phyloP scores from a whole-genome alignment of 2,888 invertebrate genomes.

The Eurois occulta region DNA sequence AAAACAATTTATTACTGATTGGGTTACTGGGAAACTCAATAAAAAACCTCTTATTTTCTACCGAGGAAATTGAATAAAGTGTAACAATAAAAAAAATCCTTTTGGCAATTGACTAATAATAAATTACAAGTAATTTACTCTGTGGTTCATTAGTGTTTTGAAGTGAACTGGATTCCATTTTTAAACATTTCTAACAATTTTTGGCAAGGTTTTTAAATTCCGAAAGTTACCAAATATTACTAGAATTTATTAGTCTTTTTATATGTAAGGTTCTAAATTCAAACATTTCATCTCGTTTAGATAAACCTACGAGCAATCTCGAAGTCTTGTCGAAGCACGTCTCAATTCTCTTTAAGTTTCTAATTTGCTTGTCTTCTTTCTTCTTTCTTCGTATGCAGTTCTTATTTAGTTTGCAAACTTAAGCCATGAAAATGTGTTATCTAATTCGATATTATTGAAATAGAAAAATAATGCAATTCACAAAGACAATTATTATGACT shows the following conservation, averaged over 20 bases:
- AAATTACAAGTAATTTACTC: conserved; percentile 16
- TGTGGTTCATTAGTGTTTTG: neutral
- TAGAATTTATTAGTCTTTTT: neutral
- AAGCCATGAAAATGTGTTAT: neutral
- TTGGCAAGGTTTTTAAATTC: neutral
- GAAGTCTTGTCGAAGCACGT: conserved; percentile 3
- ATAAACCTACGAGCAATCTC: conserved; percentile 1
- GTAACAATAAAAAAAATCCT: conserved; percentile 16
- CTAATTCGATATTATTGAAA: neutral
- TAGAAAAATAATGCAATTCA: neutral
- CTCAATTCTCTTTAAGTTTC: conserved; percentile 32
- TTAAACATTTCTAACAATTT: neutral
- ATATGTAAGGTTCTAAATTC: neutral
- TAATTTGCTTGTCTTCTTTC: conserved; percentile 56
- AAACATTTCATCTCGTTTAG: neutral
- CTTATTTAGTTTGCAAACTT: conserved; percentile 27
- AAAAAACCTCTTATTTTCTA: conserved; percentile 35
- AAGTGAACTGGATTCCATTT: neutral
- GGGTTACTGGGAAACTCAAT: conserved; percentile 26
- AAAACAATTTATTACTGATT: conserved; percentile 47
- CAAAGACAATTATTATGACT: neutral
- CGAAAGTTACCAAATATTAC: neutral
- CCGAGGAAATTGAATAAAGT: conserved; percentile 35
- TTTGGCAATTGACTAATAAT: conserved; percentile 20
- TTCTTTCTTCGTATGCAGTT: conserved; percentile 43